Evolutionary conservation across 2,888 invertebrate genomes (phyloP), one percentile per base, ranked within the genome.

Genomic region (Phaedon cochleariae): DNA sequence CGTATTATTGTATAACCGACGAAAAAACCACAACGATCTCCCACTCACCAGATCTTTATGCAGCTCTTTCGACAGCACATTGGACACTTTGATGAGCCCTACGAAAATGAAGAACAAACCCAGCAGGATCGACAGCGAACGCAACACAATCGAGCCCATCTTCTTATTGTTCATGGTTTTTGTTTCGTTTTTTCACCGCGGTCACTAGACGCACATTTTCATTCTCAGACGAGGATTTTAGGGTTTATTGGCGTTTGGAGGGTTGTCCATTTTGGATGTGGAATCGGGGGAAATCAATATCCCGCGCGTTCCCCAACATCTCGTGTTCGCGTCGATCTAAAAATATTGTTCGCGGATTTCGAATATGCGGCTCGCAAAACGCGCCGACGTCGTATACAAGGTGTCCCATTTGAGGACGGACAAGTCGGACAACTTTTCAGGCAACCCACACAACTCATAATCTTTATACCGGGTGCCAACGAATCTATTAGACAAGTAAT

Each of bases 41-140:
- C 34, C 59, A 85, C 92, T 90, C 85, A 97, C 97, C 92, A 97
- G 89, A 86, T 97, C 97, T 87, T 95, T 96, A 84, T 97, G 97
- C 70, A 97, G 89, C 85, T 97, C 97, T 87, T 95, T 95, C 78
- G 95, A 97, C 73, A 97, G 90, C 77, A 92, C 89, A 73, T 96
- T 95, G 69, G 96, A 93, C 70, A 97, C 85, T 86, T 97, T 97
- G 80, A 97, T 92, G 65, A 93, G 90, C 65, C 97, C 97, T 73
- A 97, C 95, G 83, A 97, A 96, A 80, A 97, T 90, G 84, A 97
- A 97, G 86, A 97, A 97, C 77, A 97, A 86, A 68, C 97, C 97
- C 81, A 97, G 86, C 59, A 97, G 89, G 77, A 97, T 87, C 57
- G 97, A 97, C 77, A 97, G 88, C 81, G 96, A 95, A 85, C 91